A percentile compares a stretch with the other conserved stretches of the same genome.
These are phyloP conservation scores for Labeo rohita DNA, from an alignment of 2,113 vertebrate genomes.

Conservation along the genomic window DNA sequence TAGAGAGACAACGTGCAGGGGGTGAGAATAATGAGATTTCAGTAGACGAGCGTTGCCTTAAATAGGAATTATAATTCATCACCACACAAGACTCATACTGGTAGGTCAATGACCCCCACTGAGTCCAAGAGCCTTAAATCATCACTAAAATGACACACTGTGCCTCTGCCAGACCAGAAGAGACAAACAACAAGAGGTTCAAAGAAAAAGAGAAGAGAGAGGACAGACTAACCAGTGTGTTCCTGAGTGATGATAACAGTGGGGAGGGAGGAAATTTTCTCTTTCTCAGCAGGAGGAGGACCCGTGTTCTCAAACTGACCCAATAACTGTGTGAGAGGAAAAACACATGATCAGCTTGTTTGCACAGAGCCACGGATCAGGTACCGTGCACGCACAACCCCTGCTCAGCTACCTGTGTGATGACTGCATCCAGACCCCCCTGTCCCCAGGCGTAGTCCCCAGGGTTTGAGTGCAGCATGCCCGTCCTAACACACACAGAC, in stretches of 20 bases:
- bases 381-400: background rate
- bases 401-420: slow-evolving; percentile 86
- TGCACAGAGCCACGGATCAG: background rate
- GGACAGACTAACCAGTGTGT: slow-evolving; percentile 85
- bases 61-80: slow-evolving; percentile 24
- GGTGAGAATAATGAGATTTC: background rate
- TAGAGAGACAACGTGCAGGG: background rate
- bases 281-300: slow-evolving; percentile 93
- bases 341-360: slow-evolving; percentile 5
- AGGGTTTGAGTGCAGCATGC: slow-evolving; percentile 95
- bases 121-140: background rate
- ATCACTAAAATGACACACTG: background rate
- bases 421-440: slow-evolving; percentile 93
- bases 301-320: slow-evolving; percentile 96
- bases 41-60: background rate
- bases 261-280: slow-evolving; percentile 92
- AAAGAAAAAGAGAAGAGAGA: background rate
- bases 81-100: background rate
- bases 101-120: slow-evolving; percentile 1
- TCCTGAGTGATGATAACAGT: slow-evolving; percentile 93
- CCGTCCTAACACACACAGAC: slow-evolving; percentile 79
- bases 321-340: slow-evolving; percentile 80
- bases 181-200: background rate
- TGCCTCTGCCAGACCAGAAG: background rate
- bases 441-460: slow-evolving; percentile 98